Evolutionary conservation across 1,140 invertebrate species (phyloP), one percentile per base, ranked within the genome.

Genomic region (Drosophila asahinai): DNA sequence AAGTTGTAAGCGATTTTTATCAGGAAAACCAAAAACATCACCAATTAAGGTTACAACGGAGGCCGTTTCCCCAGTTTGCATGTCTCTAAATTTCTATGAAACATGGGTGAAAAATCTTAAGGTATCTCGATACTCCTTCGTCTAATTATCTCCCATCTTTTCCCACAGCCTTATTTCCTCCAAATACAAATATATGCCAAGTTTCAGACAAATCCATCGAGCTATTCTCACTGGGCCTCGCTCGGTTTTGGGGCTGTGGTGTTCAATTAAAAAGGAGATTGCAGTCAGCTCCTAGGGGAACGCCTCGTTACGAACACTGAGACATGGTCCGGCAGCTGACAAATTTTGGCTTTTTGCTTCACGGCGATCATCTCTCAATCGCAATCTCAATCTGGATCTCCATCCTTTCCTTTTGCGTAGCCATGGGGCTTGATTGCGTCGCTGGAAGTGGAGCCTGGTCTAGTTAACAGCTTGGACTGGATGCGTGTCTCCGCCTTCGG

Each of bases 211-310:
- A n/a, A 43, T 43, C n/a, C 19, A 63, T 25, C 6, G 58, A 25
- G 30, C 15, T 30, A 64, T 68, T 65, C 47, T 42, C 66, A 25
- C 19, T 66, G 61, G 27, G 8, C 19, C 15, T 25, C 1, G 22
- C 45, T 49, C 25, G 22, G 15, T 25, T 68, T 68, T 15, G 27
- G 22, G 33, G n/a, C 17, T 54, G 17, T 25, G 45, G 5, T 12
- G 17, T 70, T 45, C 64, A 70, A 70, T 70, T 57, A 47, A 71
- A 70, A 71, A 71, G 67, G 67, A 70, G 30, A 70, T 71, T 71
- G 30, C 49, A 57, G 67, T 19, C 67, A 70, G 64, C 65, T 19
- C 67, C 67, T 57, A 70, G 65, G 67, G 65, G 67, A 68, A 12
- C 19, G 15, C 38, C 62, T 64, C 62, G 62, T 57, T 64, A 64